A percentile compares a stretch with the other conserved stretches of the same genome.
phyloP scores from a whole-genome alignment of 1,140 invertebrate genomes.

The Caenorhabditis latens region DNA sequence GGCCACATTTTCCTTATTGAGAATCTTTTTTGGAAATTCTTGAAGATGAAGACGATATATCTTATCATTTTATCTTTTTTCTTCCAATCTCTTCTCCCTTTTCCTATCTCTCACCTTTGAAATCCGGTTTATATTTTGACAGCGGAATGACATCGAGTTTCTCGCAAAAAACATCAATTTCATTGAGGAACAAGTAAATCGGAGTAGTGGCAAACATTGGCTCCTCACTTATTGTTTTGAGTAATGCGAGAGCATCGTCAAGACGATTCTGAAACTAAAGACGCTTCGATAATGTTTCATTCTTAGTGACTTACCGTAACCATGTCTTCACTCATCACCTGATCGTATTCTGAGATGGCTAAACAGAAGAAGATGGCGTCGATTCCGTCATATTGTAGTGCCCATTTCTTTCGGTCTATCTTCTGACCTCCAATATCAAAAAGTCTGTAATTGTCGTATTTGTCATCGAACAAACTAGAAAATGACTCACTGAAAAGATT shows the following conservation, averaged over 20 bases:
- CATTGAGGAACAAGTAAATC: constrained; percentile 63
- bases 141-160: constrained; percentile 60
- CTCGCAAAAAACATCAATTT: constrained; percentile 63
- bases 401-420: constrained; percentile 66
- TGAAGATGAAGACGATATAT: no score
- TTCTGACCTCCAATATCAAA: constrained; percentile 66
- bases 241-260: constrained; percentile 53
- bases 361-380: constrained; percentile 65
- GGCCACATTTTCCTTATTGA: not conserved
- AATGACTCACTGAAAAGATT: constrained; percentile 63
- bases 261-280: constrained; percentile 61
- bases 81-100: not conserved
- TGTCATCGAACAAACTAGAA: not conserved
- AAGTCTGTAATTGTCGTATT: constrained; percentile 46
- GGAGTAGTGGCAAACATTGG: constrained; percentile 56
- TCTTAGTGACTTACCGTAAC: constrained; percentile 48
- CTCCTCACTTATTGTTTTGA: constrained; percentile 56
- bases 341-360: constrained; percentile 66
- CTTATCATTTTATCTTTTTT: not conserved
- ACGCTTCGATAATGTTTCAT: not conserved
- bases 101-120: constrained; percentile 11
- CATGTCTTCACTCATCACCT: constrained; percentile 62
- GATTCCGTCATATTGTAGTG: constrained; percentile 62
- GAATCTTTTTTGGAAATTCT: not conserved
- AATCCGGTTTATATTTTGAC: constrained; percentile 55